Base-by-base conservation (phyloP, 2,888 invertebrate species). In the Hydriomena furcata region DNA sequence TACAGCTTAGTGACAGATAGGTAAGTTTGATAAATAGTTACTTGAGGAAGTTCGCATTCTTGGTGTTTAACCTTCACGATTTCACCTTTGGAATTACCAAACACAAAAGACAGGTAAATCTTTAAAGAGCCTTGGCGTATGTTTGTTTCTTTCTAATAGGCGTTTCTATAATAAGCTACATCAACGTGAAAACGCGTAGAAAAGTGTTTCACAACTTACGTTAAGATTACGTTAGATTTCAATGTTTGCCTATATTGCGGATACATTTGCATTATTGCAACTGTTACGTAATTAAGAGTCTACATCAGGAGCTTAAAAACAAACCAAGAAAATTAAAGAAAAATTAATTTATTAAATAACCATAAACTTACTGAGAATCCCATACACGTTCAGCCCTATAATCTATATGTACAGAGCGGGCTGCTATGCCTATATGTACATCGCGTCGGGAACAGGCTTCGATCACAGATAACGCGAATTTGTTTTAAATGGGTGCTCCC, bases 401-500 rank as follows among this genome's bases (percentile, higher is more conserved):
- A 68, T 55, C 78, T 82, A 84, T 84, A 84, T 84, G 48, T 83
- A 84, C 83, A 84, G 65, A 66, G 68, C 65, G 81, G 84, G 79
- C 83, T 63, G 76, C 76, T 84, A 84, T 83, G 52, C 58, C 76
- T 86, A 89, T 89, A 89, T 89, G 65, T 89, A 89, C 89, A 89
- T 56, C 76, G 82, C 82, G 84, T 73, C 79, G 66, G 76, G 80
- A 79, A 75, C 82, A 86, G 83, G 83, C 81, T 83, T 82, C 63
- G 64, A 88, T 89, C 88, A 89, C 90, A 88, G 88, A 82, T 63
- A 62, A 62, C 60, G 60, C 60, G 52, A 54, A 61, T 62, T 65
- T 59, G 65, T 71, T 68, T 82, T 91, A 91, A 59, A 90, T 88
- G 40, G 91, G 90, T 60, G 93, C 93, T 52, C 95, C 96, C 65